Base-by-base conservation (phyloP, 2,797 vertebrate genomes). In the Chelidonichthys spinosus region DNA sequence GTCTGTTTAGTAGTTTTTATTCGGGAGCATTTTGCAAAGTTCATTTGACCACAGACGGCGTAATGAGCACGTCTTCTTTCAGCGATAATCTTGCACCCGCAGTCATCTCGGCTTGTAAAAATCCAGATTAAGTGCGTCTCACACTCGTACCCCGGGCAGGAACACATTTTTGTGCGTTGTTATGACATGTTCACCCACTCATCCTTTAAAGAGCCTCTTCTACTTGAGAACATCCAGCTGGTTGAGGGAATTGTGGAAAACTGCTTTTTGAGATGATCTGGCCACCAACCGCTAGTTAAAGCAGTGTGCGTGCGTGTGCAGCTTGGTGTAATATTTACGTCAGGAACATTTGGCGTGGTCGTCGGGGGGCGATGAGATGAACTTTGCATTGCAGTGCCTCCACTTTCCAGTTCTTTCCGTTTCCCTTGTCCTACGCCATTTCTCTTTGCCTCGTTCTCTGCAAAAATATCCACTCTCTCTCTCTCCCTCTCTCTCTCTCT, bases 401-500 rank as follows among this genome's bases (percentile, higher is more conserved):
- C 15, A 17, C 70, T 82, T 72, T 76, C 85, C 85, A 32, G 49
- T 80, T 64, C 69, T 74, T 74, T 67, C 64, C 40, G 15, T 74
- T 75, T 63, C 36, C 40, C 72, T 68, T 72, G 71, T 85, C 70
- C 74, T 68, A 75, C 52, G 37, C 47, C 18, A 60, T 80, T 69
- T 80, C 74, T 83, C 56, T 63, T 56, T 74, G 65, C 58, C 72
- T 83, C 36, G 3, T 73, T 76, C 67, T 74, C 72, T 74, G 61
- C 73, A 59, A 76, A 25, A 76, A 63, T 60, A 69, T 37, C 61
- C 69, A 35, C 80, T 81, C 70, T 36, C 43, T 50, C 8, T 69
- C 70, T 67, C 52, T 43, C 72, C 72, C 79, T 52, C 70, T 36
- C 43, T 50, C 8, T 69, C 70, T 67, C 52, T 43, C 72, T 72